Evolutionary conservation across 1,140 invertebrate genomes (phyloP).

Genomic region (Hydropsyche tenuis): DNA sequence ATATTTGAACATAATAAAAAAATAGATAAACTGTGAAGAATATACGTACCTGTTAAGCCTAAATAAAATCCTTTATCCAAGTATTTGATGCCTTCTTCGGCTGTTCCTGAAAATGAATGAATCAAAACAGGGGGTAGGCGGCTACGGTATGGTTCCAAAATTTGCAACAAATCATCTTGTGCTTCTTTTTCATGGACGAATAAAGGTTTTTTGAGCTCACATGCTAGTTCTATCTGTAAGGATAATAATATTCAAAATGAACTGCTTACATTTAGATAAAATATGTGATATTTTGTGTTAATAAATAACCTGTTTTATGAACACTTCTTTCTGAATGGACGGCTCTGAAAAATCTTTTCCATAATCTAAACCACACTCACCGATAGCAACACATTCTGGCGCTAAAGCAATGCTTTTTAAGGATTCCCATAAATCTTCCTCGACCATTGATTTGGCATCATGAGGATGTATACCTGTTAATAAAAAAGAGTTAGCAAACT

Average conservation of each 20-base stretch:
- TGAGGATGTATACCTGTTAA: slow-evolving; percentile 87
- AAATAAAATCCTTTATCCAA: slow-evolving; percentile 88
- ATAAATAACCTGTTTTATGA: slow-evolving; percentile 80
- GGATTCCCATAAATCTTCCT: slow-evolving; percentile 75
- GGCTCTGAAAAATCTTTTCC: slow-evolving; percentile 93
- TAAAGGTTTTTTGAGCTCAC: slow-evolving; percentile 85
- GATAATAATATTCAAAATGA: slow-evolving; percentile 33
- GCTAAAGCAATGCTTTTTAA: slow-evolving; percentile 76
- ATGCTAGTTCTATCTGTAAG: slow-evolving; percentile 81
- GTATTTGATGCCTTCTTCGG: slow-evolving; percentile 83
- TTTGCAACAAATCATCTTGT: slow-evolving; percentile 75
- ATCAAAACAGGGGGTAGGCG: slow-evolving; percentile 82
- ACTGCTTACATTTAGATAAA: too few species aligned
- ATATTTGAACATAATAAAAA: slow-evolving; percentile 17
- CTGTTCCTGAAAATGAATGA: slow-evolving; percentile 92
- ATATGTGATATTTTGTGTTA: too few species aligned
- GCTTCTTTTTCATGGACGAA: slow-evolving; percentile 92
- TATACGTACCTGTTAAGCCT: slow-evolving; percentile 74
- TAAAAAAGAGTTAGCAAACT: background rate
- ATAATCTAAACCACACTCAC: slow-evolving; percentile 94
- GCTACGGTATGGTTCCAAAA: slow-evolving; percentile 62
- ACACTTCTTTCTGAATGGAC: slow-evolving; percentile 83
- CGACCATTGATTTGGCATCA: slow-evolving; percentile 92
- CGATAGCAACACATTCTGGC: slow-evolving; percentile 91
- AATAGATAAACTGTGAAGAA: background rate